These are phyloP conservation scores for Cyphomyrus plagiostoma DNA, from an alignment of 2,113 vertebrate genomes.

Conservation along the genomic window DNA sequence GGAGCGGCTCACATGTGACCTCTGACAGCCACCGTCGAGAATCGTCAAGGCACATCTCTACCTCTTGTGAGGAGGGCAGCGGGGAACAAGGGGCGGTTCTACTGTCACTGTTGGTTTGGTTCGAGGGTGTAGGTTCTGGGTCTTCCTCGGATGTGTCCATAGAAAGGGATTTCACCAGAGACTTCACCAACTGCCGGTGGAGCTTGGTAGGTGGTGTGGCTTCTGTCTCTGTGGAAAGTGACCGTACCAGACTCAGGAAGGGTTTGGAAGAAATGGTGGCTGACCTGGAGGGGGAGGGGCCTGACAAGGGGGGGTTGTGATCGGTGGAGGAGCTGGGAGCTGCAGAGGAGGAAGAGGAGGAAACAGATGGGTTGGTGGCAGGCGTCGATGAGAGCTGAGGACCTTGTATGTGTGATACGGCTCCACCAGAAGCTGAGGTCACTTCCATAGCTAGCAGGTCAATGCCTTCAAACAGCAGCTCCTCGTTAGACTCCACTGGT, in stretches of 20 bases:
- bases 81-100: conserved; percentile 96
- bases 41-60: conserved; percentile 95
- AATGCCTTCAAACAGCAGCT: conserved; percentile 62
- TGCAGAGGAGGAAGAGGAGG: conserved; percentile 54
- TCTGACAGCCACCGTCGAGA: conserved; percentile 90
- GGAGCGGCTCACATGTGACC: conserved; percentile 91
- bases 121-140: conserved; percentile 57
- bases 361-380: conserved; percentile 46
- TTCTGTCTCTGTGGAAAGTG: conserved; percentile 88
- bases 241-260: conserved; percentile 86
- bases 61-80: conserved; percentile 84
- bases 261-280: conserved; percentile 69
- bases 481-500: conserved; percentile 84
- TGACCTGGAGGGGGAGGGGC: conserved; percentile 75
- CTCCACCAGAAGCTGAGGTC: conserved; percentile 29
- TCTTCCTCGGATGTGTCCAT: conserved; percentile 83
- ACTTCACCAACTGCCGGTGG: conserved; percentile 93
- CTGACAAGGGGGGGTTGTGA: conserved; percentile 49
- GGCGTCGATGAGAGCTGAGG: conserved; percentile 21
- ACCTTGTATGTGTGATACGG: background rate
- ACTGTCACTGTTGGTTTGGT: conserved; percentile 79
- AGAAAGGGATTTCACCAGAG: conserved; percentile 91
- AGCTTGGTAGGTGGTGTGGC: conserved; percentile 61
- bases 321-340: conserved; percentile 25
- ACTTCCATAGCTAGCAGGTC: conserved; percentile 44